These are phyloP conservation scores for Myrmecophaga tridactyla DNA, from an alignment of 2,113 vertebrate species.

Conservation along the genomic window DNA sequence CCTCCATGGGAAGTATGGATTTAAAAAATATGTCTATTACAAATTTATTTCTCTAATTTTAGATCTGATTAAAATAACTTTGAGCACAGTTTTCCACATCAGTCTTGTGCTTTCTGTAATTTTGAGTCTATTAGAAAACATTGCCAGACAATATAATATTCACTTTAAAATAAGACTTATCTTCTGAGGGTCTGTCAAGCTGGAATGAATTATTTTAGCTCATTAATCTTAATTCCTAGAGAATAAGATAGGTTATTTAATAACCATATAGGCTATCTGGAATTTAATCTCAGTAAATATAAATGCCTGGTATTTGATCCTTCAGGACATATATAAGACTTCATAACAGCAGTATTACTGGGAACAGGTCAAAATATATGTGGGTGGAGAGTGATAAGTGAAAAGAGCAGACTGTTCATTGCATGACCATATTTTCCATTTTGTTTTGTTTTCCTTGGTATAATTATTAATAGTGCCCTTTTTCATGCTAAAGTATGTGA, in stretches of 20 bases:
- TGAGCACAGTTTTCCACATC: slow-evolving; percentile 21
- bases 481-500: slow-evolving; percentile 32
- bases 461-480: slow-evolving; percentile 40
- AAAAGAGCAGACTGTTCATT: slow-evolving; percentile 11
- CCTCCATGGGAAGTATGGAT: slow-evolving; percentile 27
- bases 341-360: slow-evolving; percentile 20
- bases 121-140: slow-evolving; percentile 38
- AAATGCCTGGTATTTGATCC: neutral
- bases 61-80: slow-evolving; percentile 50
- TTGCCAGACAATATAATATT: slow-evolving; percentile 41
- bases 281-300: slow-evolving; percentile 47
- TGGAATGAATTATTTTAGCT: slow-evolving; percentile 60
- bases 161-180: slow-evolving; percentile 45
- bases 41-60: slow-evolving; percentile 56
- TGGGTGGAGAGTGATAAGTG: slow-evolving; percentile 27
- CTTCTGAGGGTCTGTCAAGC: slow-evolving; percentile 25
- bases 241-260: slow-evolving; percentile 58
- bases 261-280: slow-evolving; percentile 26
- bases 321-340: slow-evolving; percentile 34
- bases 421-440: neutral
- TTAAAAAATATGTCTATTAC: neutral
- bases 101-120: slow-evolving; percentile 49
- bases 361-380: slow-evolving; percentile 33
- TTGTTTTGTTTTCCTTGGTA: slow-evolving; percentile 35
- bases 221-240: slow-evolving; percentile 56